Conservation (phyloP, 2,797 vertebrate species). For the Benthosema pterotum region DNA sequence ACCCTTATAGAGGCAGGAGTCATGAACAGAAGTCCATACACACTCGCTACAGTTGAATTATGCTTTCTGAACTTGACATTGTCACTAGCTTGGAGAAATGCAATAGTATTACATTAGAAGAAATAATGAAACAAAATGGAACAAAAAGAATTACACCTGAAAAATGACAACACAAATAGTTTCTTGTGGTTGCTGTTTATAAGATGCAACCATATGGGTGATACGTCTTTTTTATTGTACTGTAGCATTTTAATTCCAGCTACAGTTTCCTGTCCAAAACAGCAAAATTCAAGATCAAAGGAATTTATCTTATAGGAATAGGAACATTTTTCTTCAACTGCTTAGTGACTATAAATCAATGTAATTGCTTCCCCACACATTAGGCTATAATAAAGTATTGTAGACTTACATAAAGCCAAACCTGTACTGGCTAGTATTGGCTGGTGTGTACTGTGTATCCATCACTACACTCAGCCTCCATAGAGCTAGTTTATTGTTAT, state of each 20-base stretch:
- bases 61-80: no score
- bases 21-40: no score
- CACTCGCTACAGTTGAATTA: no score
- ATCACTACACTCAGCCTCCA: no score
- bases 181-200: background rate
- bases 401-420: background rate
- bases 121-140: no score
- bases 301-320: background rate
- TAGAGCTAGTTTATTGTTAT: no score
- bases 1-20: no score
- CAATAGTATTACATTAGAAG: no score
- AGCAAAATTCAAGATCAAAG: constrained; percentile 1
- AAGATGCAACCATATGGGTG: background rate
- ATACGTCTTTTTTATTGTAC: constrained; percentile 5
- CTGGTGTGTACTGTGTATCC: background rate
- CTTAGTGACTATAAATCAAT: background rate
- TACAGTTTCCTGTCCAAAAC: background rate
- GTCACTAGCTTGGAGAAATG: no score
- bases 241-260: background rate
- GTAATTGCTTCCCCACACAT: constrained; percentile 6
- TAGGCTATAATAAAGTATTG: background rate
- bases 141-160: no score
- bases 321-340: background rate
- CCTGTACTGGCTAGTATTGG: background rate
- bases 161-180: no score